Evolutionary conservation across 2,113 vertebrate genomes (phyloP), one percentile per base, ranked within the genome.

Genomic region (Progne subis): DNA sequence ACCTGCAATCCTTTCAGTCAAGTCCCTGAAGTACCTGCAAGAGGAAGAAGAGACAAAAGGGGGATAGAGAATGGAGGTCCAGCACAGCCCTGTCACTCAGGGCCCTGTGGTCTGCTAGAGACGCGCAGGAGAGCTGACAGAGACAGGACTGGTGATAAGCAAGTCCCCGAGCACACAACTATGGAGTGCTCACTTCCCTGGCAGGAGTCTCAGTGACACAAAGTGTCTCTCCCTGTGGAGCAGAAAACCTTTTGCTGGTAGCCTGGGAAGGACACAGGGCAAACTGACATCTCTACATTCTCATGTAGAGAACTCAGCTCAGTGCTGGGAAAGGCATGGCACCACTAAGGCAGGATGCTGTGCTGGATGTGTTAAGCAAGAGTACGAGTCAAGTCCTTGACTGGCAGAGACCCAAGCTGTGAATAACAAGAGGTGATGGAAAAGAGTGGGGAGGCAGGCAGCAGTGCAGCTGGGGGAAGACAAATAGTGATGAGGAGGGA

Each of bases 401-500:
- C 77, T 76, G 83, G 91, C 74, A 82, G 88, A 89, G 53, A 76
- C 25, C n/a, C 37, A 88, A 52, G 65, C 56, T 77, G 60, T 43
- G 46, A 92, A 95, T 93, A 69, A 83, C 25, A 61, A 34, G 52
- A 86, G 53, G 77, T 55, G 71, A 86, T 0, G 1, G 60, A 82
- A 64, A 59, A 71, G n/a, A 70, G 59, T 4, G 9, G n/a, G 59
- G 46, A 91, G 32, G 70, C 37, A 88, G 59, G 78, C 57, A 92
- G 91, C n/a, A 76, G 71, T 2, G 26, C 75, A 59, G 82, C 65
- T 50, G 49, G 12, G n/a, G 20, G 31, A 67, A 86, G 56, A 82
- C 44, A 44, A 8, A 56, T 15, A 63, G 49, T 0, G 0, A 76
- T 49, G 12, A 90, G 9, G 25, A 86, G 34, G 68, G 55, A 77